Conservation (phyloP, 2,888 invertebrate genomes). For the Choristoneura rosaceana region DNA sequence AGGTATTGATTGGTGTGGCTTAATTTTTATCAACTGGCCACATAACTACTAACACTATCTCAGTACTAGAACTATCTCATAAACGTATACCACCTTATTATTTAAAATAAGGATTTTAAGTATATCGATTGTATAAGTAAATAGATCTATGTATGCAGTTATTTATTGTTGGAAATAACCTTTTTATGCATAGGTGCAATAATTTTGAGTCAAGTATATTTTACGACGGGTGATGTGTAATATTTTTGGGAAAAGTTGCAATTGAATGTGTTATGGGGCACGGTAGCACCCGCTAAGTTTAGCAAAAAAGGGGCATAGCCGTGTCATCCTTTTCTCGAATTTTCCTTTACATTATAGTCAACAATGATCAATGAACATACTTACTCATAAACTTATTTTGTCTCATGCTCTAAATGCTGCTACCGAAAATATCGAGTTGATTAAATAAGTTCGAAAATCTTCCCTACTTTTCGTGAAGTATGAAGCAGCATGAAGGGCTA, state of each 20-base stretch:
- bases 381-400: conserved; percentile 1
- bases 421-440: background rate
- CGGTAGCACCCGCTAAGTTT: no score
- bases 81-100: conserved; percentile 82
- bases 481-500: background rate
- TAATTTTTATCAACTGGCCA: conserved; percentile 15
- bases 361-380: conserved; percentile 4
- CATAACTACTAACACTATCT: conserved; percentile 10
- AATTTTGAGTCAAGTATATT: conserved; percentile 52
- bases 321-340: no score
- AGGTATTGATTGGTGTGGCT: background rate
- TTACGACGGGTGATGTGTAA: conserved; percentile 36
- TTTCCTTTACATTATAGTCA: conserved; percentile 8
- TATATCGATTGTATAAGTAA: conserved; percentile 68
- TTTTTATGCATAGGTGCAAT: conserved; percentile 70
- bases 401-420: background rate
- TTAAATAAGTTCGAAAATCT: background rate
- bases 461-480: background rate
- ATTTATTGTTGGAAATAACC: conserved; percentile 76
- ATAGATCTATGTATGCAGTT: conserved; percentile 73
- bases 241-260: conserved; percentile 21
- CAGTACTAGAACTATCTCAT: conserved; percentile 51
- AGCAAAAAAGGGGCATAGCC: no score
- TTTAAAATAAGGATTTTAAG: conserved; percentile 73
- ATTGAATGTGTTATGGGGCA: background rate